Evolutionary conservation across 2,888 invertebrate species (phyloP), one percentile per base, ranked within the genome.

Genomic region (Harpagoxenus sublaevis): DNA sequence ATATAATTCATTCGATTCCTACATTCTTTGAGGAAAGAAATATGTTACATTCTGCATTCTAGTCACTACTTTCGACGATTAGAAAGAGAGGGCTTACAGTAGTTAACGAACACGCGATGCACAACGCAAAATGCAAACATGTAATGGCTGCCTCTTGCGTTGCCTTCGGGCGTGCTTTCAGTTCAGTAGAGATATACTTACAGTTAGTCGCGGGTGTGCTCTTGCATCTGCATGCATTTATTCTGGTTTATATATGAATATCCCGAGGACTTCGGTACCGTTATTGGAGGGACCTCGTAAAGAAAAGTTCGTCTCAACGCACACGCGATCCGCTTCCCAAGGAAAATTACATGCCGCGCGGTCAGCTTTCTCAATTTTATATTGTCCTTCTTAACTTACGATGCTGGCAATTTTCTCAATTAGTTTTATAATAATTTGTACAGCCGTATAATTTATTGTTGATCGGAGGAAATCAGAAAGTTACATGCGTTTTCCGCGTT

Each of bases 151-250:
- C 65, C 42, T 83, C 84, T 79, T 74, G 62, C 48, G 71, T 62
- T 55, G 84, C 79, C 83, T 63, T 51, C 35, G 53, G 84, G 66
- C 82, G 71, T 82, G 42, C 81, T 65, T 87, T 84, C 71, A 84
- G 74, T 82, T 68, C 83, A 55, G n/a, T 68, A 77, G 53, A 68
- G 68, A 84, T 68, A 70, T 83, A 71, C 65, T 83, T 89, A 90
- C 89, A 85, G 89, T 90, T 89, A 89, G 75, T 78, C 84, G 85
- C 89, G 87, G 87, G 89, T 85, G 87, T 85, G 81, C 84, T 82
- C 84, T 39, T 28, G 78, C 45, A 84, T 89, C 89, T 85, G 74
- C 83, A 62, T 63, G 74, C 81, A 66, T 66, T 87, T 84, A 84
- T 86, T 89, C 90, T 81, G 83, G 71, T 89, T 90, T 86, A 84